Percentiles rank a stretch among this genome's conserved stretches.
Conservation (phyloP, 2,797 vertebrate genomes). For the Tapera naevia region DNA sequence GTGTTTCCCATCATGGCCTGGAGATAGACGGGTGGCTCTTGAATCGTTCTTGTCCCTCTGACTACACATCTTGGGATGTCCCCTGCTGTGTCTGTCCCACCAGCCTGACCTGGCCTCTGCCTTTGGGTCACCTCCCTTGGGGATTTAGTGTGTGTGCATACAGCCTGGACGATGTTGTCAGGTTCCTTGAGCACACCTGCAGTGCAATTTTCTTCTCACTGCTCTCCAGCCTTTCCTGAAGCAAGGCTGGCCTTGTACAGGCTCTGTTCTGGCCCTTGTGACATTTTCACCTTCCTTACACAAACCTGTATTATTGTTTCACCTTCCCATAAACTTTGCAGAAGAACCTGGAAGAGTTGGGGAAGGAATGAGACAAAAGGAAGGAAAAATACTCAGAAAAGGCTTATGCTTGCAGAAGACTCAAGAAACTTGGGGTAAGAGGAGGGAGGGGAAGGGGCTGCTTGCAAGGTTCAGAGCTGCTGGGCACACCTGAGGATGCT, state of each 20-base stretch:
- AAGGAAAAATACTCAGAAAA: neutral
- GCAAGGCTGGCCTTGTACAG: rapidly evolving
- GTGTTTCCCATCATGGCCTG: rapidly evolving
- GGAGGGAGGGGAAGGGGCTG: neutral
- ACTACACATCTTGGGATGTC: rapidly evolving
- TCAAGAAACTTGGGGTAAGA: neutral
- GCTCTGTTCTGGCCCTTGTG: neutral
- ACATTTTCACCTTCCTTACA: rapidly evolving
- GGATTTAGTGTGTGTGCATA: neutral
- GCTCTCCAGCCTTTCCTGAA: neutral
- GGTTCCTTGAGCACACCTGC: neutral
- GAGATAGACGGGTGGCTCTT: rapidly evolving
- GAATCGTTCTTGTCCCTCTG: rapidly evolving
- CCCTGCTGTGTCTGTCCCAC: neutral
- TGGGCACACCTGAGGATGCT: neutral
- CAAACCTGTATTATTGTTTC: rapidly evolving
- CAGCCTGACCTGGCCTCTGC: neutral
- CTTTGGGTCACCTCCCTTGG: neutral
- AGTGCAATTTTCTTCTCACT: rapidly evolving
- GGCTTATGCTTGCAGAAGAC: neutral
- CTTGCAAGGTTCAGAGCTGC: neutral
- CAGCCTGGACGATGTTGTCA: no score
- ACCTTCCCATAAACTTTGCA: neutral
- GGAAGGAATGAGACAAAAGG: neutral
- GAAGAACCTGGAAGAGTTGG: rapidly evolving